A percentile compares a stretch with the other conserved stretches of the same genome.
Evolutionary conservation across 2,888 invertebrate genomes (phyloP).

Genomic region (Nymphalis urticae): DNA sequence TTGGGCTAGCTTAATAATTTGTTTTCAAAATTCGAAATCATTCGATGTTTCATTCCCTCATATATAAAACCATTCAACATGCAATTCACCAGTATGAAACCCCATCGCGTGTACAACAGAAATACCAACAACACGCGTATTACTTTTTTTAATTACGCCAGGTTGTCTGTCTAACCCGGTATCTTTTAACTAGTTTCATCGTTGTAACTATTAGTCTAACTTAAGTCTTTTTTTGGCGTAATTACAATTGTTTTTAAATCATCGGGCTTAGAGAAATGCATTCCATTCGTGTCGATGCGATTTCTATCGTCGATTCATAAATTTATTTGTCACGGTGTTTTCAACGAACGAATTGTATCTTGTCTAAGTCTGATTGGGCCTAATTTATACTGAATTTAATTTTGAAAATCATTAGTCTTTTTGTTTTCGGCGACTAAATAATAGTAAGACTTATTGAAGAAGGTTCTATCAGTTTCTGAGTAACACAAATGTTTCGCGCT

Average conservation of each 20-base stretch:
- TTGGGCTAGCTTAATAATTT: background rate
- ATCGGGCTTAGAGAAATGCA: background rate
- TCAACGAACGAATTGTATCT: no score
- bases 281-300: background rate
- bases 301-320: no score
- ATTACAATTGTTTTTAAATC: background rate
- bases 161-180: conserved; percentile 12
- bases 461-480: no score
- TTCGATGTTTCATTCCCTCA: background rate
- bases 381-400: no score
- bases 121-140: background rate
- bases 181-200: conserved; percentile 14
- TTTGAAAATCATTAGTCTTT: no score
- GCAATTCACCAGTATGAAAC: background rate
- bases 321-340: no score
- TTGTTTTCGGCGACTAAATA: no score
- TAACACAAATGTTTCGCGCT: no score
- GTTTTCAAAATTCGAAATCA: background rate
- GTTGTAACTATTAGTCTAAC: background rate
- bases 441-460: no score
- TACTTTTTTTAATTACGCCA: conserved; percentile 13
- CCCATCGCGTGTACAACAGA: conserved; percentile 16
- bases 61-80: background rate
- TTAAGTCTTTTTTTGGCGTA: background rate
- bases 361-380: no score